Evolutionary conservation across 2,797 vertebrate species (phyloP), one percentile per base, ranked within the genome.

Genomic region (Sebastes melanostomus): DNA sequence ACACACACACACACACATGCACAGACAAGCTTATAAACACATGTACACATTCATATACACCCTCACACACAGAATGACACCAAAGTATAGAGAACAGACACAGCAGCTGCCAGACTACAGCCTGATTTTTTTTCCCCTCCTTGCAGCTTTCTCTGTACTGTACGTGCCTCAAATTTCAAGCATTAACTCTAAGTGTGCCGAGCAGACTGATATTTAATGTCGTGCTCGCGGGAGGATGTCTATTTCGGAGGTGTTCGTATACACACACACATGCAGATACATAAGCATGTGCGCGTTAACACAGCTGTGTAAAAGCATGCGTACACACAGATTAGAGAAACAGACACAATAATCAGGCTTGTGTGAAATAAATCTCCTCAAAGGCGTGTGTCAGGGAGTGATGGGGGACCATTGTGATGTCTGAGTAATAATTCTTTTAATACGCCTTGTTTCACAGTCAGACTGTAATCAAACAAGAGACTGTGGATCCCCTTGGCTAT

Each of bases 111-210:
- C 89, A 93, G 87, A 90, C 89, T 86, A 78, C 59, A 83, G 84
- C 69, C 84, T 84, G 50, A 27, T 55, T 83, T 82, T 80, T 77
- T 25, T 1, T 1, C 38, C 8, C 8, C 30, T 27, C 68, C 84
- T 84, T 52, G 83, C 87, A 88, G 87, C 77, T 93, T 91, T 91
- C 86, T 92, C 77, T 84, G 82, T 88, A 86, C 84, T 83, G 83
- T 93, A 93, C 91, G 93, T 94, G 94, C 88, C 82, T 94, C 89
- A 94, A 90, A 94, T 94, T 92, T 92, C 89, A 93, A 95, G 78
- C 81, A 65, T 92, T 88, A 91, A 90, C 88, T 86, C 88, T 34
- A 61, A 90, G 84, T 78, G 91, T 84, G 89, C 90, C 86, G 16
- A 77, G 76, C 78, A 68, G 81, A 85, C 85, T 84, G 92, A 89